Base-by-base conservation (phyloP, 2,888 invertebrate species). In the Horisme vitalbata region DNA sequence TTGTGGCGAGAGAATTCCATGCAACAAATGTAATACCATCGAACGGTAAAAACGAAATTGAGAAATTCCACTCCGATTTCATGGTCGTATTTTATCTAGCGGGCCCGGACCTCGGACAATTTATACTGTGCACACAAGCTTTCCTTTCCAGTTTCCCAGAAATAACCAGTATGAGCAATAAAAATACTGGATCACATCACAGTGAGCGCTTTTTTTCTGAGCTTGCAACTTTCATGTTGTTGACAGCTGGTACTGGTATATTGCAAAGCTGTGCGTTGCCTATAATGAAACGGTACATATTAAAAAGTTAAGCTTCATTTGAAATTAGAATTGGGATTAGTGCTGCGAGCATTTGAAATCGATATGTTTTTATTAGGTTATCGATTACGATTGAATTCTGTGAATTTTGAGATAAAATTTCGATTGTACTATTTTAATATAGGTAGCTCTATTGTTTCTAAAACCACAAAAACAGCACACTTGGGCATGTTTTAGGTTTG, bases 151-250 rank as follows among this genome's bases (percentile, higher is more conserved):
- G 44, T 49, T 49, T 49, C 39, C 46, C 43, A 44, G 41, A 51
- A 28, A 43, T 41, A 20, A 27, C 14, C 28, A 15, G 24, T 21
- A 23, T 10, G 4, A 14, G 21, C 39, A 10, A 45, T 41, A 49
- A 49, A 49, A 45, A 49, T 45, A 45, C 45, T 45, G 39, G 49
- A 49, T 33, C 49, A 49, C 14, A n/a, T n/a, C n/a, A n/a, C n/a
- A n/a, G n/a, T n/a, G 26, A 34, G 13, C 24, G 33, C 24, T 43
- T 43, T 47, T n/a, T n/a, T 47, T 37, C 21, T 46, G 13, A 2
- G 4, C 31, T n/a, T 34, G 28, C 18, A 23, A 23, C 41, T 41
- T 47, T 47, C 32, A 23, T 28, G 18, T 41, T 14, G 15, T 18
- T 18, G n/a, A n/a, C 33, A 27, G 7, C 21, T 27, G 28, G 23